A percentile compares a stretch with the other conserved stretches of the same genome.
Evolutionary conservation across 2,888 invertebrate species (phyloP).

Genomic region (Pseudanteris insignis): DNA sequence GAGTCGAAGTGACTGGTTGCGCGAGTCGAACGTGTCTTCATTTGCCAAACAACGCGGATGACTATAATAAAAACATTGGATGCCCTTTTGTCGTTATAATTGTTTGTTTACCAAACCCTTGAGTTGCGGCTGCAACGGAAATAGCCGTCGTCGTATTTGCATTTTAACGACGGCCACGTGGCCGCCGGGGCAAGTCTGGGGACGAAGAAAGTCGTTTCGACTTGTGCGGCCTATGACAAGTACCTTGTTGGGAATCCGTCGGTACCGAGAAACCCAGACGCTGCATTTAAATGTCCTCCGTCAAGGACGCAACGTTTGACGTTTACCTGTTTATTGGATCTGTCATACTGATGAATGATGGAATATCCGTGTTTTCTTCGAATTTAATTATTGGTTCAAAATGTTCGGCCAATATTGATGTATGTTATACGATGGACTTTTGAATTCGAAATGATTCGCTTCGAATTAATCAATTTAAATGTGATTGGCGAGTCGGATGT

Average conservation of each 20-base stretch:
- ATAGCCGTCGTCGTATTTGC: slow-evolving; percentile 32
- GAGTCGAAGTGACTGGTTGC: neutral
- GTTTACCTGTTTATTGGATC: slow-evolving; percentile 6
- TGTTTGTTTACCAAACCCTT: slow-evolving; percentile 34
- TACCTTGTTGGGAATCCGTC: slow-evolving; percentile 35
- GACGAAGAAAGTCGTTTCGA: slow-evolving; percentile 48
- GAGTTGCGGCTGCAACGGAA: slow-evolving; percentile 11
- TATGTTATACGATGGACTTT: too few species aligned
- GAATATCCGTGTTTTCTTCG: neutral
- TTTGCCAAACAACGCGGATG: slow-evolving; percentile 9
- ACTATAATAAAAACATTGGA: slow-evolving; percentile 24
- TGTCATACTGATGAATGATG: slow-evolving; percentile 13
- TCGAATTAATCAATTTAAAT: too few species aligned
- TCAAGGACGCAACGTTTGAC: slow-evolving; percentile 18
- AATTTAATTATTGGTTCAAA: too few species aligned
- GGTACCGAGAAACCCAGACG: slow-evolving; percentile 22
- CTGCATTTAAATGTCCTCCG: slow-evolving; percentile 28
- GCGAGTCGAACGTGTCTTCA: slow-evolving; percentile 18
- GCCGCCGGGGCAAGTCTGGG: slow-evolving; percentile 25
- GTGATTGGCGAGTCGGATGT: too few species aligned
- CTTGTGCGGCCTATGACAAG: slow-evolving; percentile 45
- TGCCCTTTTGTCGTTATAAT: slow-evolving; percentile 4
- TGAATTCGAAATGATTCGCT: too few species aligned
- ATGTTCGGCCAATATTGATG: too few species aligned
- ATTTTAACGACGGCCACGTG: slow-evolving; percentile 44